Evolutionary conservation across 2,888 invertebrate genomes (phyloP).

Genomic region (Heterodera filipjevi): DNA sequence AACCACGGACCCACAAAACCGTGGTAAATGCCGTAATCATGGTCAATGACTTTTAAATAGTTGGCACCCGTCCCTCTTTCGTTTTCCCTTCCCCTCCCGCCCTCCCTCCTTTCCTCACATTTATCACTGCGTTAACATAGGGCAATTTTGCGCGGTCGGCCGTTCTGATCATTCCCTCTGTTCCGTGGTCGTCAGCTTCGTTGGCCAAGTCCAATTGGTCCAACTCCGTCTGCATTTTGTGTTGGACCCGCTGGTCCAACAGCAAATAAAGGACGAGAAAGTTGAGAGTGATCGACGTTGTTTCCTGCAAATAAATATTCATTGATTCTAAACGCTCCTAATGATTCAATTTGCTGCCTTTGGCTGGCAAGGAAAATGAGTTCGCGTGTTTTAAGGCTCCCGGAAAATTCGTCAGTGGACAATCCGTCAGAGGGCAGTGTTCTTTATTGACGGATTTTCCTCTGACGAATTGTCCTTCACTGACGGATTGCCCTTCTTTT

Average conservation of each 20-base stretch:
- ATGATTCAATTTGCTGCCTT: no score
- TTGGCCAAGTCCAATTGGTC: slow-evolving; percentile 3
- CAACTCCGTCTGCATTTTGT: slow-evolving; percentile 27
- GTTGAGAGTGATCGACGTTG: slow-evolving; percentile 22
- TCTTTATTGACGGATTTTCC: no score
- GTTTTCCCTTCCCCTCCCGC: not conserved
- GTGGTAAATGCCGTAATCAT: no score
- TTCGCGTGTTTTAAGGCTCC: no score
- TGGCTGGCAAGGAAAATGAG: no score
- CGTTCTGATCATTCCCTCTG: not conserved
- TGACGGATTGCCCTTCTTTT: no score
- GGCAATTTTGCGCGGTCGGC: slow-evolving; percentile 14
- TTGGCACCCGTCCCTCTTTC: not conserved
- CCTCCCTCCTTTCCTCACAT: not conserved
- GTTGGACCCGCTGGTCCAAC: slow-evolving; percentile 25
- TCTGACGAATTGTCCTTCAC: no score
- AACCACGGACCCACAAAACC: no score
- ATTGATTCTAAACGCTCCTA: not conserved
- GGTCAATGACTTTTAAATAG: no score
- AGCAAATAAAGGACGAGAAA: slow-evolving; percentile 29
- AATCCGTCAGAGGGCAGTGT: no score
- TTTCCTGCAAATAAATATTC: slow-evolving; percentile 13
- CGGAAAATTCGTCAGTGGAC: no score
- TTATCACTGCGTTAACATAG: slow-evolving; percentile 28
- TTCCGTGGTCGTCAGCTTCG: not conserved